Evolutionary conservation across 2,888 invertebrate species (phyloP).

Genomic region (Meta bourneti): DNA sequence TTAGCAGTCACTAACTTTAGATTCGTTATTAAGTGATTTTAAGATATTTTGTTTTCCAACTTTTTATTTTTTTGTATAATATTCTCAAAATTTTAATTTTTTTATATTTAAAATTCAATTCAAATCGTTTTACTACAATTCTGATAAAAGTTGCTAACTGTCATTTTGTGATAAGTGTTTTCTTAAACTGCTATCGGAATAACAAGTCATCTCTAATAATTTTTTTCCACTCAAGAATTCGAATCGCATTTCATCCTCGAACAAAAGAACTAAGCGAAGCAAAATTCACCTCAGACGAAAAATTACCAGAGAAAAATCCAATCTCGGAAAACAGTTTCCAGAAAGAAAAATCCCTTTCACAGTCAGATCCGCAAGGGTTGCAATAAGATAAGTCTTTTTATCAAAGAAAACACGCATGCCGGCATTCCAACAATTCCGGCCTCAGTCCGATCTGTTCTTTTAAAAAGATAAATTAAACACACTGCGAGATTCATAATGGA

Average conservation of each 20-base stretch:
- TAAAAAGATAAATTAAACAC: neutral
- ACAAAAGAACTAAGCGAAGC: neutral
- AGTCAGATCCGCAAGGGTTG: neutral
- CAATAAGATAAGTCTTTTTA: neutral
- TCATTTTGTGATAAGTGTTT: too few species aligned
- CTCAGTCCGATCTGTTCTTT: neutral
- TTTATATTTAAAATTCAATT: too few species aligned
- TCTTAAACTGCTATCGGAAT: too few species aligned
- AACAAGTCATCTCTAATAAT: too few species aligned
- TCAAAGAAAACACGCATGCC: neutral
- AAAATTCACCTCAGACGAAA: neutral
- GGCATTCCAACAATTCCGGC: neutral
- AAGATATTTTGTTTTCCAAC: too few species aligned
- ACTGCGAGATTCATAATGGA: neutral
- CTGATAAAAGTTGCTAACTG: too few species aligned
- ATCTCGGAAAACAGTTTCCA: too few species aligned
- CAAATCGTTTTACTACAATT: too few species aligned
- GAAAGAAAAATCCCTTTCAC: neutral
- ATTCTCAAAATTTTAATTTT: too few species aligned
- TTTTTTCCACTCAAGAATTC: neutral
- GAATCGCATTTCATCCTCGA: neutral
- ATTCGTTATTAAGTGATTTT: too few species aligned
- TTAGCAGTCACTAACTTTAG: too few species aligned
- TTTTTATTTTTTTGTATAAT: too few species aligned
- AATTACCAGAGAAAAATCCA: neutral